Conservation (phyloP, 2,888 invertebrate species). For the Agrypnus murinus region DNA sequence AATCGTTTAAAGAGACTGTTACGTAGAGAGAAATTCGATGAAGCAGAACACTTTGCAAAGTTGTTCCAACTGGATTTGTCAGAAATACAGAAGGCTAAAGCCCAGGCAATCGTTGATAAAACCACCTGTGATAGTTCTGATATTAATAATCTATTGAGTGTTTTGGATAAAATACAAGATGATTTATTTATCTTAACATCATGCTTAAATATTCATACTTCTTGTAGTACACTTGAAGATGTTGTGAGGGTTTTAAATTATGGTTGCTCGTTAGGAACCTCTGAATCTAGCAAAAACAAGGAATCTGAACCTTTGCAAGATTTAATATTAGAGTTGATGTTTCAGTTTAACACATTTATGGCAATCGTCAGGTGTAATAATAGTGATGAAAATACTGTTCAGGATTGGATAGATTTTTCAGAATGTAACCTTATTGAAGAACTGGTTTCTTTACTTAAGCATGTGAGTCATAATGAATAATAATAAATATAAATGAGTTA, state of each 20-base stretch:
- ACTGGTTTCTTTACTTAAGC: constrained; percentile 66
- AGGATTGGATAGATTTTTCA: constrained; percentile 70
- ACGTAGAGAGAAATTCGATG: constrained; percentile 69
- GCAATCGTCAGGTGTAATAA: constrained; percentile 51
- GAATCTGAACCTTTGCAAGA: constrained; percentile 25
- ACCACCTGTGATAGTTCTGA: constrained; percentile 61
- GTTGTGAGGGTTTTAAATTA: constrained; percentile 59
- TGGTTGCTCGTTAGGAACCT: constrained; percentile 47
- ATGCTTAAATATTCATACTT: constrained; percentile 62
- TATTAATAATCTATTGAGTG: constrained; percentile 66
- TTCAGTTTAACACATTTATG: constrained; percentile 70
- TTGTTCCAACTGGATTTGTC: constrained; percentile 69
- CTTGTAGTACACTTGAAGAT: constrained; percentile 54
- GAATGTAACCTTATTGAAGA: constrained; percentile 68
- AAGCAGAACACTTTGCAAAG: constrained; percentile 71
- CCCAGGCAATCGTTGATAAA: constrained; percentile 66
- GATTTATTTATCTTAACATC: constrained; percentile 70
- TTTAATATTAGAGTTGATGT: constrained; percentile 55
- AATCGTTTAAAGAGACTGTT: constrained; percentile 70
- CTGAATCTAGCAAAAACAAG: constrained; percentile 5
- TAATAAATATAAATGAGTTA: constrained; percentile 1
- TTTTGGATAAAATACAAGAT: constrained; percentile 70
- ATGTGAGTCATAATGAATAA: constrained; percentile 63
- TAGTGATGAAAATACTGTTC: constrained; percentile 58
- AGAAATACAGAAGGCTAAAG: constrained; percentile 70